phyloP scores from a whole-genome alignment of 2,888 invertebrate species.

The Camponotus fellah region DNA sequence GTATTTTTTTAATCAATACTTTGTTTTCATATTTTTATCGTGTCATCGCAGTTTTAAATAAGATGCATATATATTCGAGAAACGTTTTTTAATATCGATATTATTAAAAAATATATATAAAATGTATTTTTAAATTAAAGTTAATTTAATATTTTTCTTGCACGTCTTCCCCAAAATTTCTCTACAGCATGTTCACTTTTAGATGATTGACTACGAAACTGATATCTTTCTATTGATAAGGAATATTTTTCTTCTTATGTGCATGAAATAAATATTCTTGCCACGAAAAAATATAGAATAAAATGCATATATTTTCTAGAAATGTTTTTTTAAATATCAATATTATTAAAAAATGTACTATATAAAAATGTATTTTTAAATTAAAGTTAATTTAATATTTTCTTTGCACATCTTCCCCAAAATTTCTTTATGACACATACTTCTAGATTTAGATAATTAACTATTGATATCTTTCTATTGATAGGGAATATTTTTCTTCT shows the following conservation, averaged over 20 bases:
- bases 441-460: not conserved
- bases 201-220: not conserved
- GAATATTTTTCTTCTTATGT: not conserved
- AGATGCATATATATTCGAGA: not conserved
- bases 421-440: not conserved
- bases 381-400: not conserved
- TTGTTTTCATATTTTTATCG: too few species aligned
- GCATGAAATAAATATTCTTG: slow-evolving; percentile 2
- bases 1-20: too few species aligned
- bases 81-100: not conserved
- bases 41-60: not conserved
- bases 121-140: not conserved
- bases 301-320: not conserved
- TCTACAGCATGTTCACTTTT: not conserved
- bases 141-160: not conserved
- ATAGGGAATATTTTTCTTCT: not conserved
- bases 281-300: not conserved
- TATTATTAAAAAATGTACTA: not conserved
- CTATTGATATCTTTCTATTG: not conserved
- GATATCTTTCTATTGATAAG: not conserved
- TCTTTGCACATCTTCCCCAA: not conserved
- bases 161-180: not conserved
- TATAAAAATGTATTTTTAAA: not conserved
- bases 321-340: too few species aligned
- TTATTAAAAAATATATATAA: not conserved